Evolutionary conservation across 2,113 vertebrate species (phyloP), one percentile per base, ranked within the genome.

Genomic region (Notarius quadriscutis): DNA sequence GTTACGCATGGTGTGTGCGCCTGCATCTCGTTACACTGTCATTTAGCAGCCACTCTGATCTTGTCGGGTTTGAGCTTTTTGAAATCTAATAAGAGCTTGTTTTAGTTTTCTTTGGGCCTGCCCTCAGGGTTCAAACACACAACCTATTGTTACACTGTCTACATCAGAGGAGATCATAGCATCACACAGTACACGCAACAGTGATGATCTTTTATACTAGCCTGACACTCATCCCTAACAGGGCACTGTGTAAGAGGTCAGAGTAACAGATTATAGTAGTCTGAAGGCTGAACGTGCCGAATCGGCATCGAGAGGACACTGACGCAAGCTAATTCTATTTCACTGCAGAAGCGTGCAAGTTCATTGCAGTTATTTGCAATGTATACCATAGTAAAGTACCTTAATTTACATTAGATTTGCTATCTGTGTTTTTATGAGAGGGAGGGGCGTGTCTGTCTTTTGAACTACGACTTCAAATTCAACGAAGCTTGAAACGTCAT

Each of bases 21-120:
- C 60, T 63, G 74, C 74, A 34, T 87, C 55, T 75, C 30, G n/a
- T 86, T 86, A 81, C 62, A 27, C 48, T 86, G 34, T 14, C 25
- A 9, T 75, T 87, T 51, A 30, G 69, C n/a, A 50, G 65, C 51
- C 27, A 11, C 55, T 67, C 81, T 83, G 55, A 77, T 79, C 57
- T 62, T 67, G 6, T 34, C 9, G n/a, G n/a, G 12, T 34, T 85
- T 85, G 51, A 84, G 27, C 58, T 15, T 67, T 14, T 77, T 77
- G n/a, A 15, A n/a, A 41, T 71, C 25, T 30, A 30, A 51, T 34
- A 48, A 60, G 55, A 15, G 30, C 30, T 62, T 25, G 5, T 72
- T 60, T 15, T 25, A 20, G 12, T 50, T 62, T 71, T 41, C 11
- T 75, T 55, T 11, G 1, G 55, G 6, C 58, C 41, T 25, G 27